Percentiles rank a stretch among this genome's conserved stretches.
Conservation (phyloP, 2,113 vertebrate genomes). For the Arothron firmamentum region DNA sequence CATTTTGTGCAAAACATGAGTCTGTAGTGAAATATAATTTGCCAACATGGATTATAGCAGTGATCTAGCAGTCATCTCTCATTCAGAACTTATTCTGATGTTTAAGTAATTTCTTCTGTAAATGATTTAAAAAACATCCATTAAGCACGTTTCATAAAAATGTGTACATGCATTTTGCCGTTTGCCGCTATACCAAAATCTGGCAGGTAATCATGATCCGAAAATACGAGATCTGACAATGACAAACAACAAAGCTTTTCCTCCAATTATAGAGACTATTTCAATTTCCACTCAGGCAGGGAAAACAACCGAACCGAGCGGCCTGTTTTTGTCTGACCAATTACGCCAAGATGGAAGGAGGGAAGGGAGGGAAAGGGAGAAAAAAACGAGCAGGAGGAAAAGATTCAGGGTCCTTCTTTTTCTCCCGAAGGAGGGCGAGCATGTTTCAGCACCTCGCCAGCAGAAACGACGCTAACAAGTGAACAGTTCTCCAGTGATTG, state of each 20-base stretch:
- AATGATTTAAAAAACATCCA: too few species aligned
- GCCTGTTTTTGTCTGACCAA: slow-evolving; percentile 16
- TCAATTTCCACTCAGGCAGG: slow-evolving; percentile 2
- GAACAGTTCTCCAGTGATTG: slow-evolving; percentile 60
- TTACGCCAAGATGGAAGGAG: slow-evolving; percentile 10
- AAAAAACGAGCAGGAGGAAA: slow-evolving; percentile 12
- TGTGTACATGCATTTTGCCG: too few species aligned
- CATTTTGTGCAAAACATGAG: too few species aligned
- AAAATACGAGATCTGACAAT: background rate
- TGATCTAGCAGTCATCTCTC: too few species aligned
- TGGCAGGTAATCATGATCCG: slow-evolving; percentile 1
- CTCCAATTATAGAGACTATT: background rate
- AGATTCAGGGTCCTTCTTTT: slow-evolving; percentile 9
- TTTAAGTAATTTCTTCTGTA: too few species aligned
- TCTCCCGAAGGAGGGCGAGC: slow-evolving; percentile 11
- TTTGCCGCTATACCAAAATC: background rate
- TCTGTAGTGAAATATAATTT: too few species aligned
- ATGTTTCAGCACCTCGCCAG: slow-evolving; percentile 36
- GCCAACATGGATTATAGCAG: too few species aligned
- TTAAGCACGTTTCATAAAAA: too few species aligned
- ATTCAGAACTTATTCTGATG: too few species aligned
- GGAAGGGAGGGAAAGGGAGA: slow-evolving; percentile 1
- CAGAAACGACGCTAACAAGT: slow-evolving; percentile 59
- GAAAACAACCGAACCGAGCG: background rate
- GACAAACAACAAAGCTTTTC: slow-evolving; percentile 1